Base-by-base conservation (phyloP, 2,888 invertebrate genomes). In the Tuberolachnus salignus region DNA sequence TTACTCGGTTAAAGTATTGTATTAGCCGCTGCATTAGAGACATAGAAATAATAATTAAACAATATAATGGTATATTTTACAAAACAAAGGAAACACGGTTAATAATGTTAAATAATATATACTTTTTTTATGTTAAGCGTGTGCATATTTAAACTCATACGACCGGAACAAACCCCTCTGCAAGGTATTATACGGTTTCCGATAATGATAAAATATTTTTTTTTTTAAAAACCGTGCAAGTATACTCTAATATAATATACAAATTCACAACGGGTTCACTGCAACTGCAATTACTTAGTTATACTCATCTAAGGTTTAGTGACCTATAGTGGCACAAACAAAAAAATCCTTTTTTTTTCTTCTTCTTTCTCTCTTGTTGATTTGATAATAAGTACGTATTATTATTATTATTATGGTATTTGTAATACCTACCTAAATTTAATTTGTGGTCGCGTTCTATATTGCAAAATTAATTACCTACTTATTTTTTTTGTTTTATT, bases 21-120 rank as follows among this genome's bases (percentile, higher is more conserved):
- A 61, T 46, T 19, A 61, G 19, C 11, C 3, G 34, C 6, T 4
- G 34, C n/a, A 6, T 34, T 4, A 3, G 34, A 34, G 46, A 13
- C 13, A 46, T 55, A 55, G 19, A 19, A 55, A 55, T 55, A 53
- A 19, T 53, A n/a, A 34, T 34, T 4, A 34, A n/a, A n/a, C n/a
- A n/a, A 26, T 16, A 63, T 44, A 21, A 23, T 46, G 6, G 19
- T 53, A 21, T 55, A 21, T 10, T 19, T 64, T 46, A 46, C 10
- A 34, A 42, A 34, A 61, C n/a, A 59, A 26, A 61, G n/a, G 11
- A 61, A 61, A 34, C 61, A 34, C n/a, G 34, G n/a, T n/a, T 34
- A n/a, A 3, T 61, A 10, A 26, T 59, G 23, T 26, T 61, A 61
- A 61, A 61, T 61, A 61, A 61, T n/a, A n/a, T n/a, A n/a, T n/a